Evolutionary conservation across 1,140 invertebrate genomes (phyloP).

Genomic region (Cydia strobilella): DNA sequence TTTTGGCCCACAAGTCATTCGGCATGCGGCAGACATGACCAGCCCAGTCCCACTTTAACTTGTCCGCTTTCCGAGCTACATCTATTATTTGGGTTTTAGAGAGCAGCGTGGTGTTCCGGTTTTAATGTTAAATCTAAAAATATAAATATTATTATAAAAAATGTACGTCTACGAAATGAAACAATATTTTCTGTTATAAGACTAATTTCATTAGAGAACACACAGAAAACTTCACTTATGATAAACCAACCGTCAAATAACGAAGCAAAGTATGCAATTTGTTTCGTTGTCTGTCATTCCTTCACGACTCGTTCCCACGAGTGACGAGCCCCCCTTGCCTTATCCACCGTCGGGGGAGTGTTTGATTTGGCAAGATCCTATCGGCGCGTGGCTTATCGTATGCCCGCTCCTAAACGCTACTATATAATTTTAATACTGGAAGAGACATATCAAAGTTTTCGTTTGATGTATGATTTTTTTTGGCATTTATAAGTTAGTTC

Average conservation of each 20-base stretch:
- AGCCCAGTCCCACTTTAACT: too few species aligned
- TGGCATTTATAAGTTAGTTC: too few species aligned
- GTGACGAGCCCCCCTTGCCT: slow-evolving; percentile 31
- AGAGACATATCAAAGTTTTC: slow-evolving; percentile 5
- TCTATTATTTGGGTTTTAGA: too few species aligned
- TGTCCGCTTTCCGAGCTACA: too few species aligned
- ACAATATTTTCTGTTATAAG: not conserved
- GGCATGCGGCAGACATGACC: too few species aligned
- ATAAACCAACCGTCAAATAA: not conserved
- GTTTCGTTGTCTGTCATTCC: slow-evolving; percentile 26
- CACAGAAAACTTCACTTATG: not conserved
- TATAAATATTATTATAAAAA: not conserved
- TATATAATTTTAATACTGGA: not conserved
- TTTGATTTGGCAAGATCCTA: slow-evolving; percentile 60
- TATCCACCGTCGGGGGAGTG: slow-evolving; percentile 53
- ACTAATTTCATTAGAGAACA: not conserved
- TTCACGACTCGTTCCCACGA: slow-evolving; percentile 12
- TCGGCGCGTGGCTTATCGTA: slow-evolving; percentile 43
- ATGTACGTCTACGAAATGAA: not conserved
- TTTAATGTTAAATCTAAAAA: too few species aligned
- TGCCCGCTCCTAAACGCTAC: slow-evolving; percentile 22
- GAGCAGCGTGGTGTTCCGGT: too few species aligned
- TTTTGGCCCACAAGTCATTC: too few species aligned
- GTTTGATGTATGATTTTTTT: too few species aligned
- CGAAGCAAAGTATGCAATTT: slow-evolving; percentile 12